phyloP scores from a whole-genome alignment of 2,797 vertebrate genomes.

The Menidia menidia region DNA sequence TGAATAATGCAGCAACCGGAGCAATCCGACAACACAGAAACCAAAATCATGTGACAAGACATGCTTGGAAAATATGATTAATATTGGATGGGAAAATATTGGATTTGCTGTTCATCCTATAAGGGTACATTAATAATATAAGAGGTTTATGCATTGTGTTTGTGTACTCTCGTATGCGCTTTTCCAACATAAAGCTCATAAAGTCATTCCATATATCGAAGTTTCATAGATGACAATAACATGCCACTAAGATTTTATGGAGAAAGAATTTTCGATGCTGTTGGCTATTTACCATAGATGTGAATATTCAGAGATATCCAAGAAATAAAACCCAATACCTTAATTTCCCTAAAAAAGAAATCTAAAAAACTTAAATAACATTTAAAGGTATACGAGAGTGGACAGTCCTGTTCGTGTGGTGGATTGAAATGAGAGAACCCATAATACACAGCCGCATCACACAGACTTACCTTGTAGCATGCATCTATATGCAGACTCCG shows the following conservation, averaged over 20 bases:
- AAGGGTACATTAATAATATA: not conserved
- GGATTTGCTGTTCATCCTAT: not conserved
- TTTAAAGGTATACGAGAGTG: constrained; percentile 6
- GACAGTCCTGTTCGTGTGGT: not conserved
- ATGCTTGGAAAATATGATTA: not conserved
- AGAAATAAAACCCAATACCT: not conserved
- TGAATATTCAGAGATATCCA: not conserved
- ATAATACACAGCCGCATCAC: not conserved
- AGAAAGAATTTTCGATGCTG: not conserved
- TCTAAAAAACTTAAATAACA: not conserved
- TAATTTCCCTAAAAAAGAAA: not conserved
- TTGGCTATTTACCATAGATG: not conserved
- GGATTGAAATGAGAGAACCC: not conserved
- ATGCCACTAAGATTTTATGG: not conserved
- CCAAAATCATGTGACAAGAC: not conserved
- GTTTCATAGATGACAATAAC: not conserved
- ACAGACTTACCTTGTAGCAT: constrained; percentile 94
- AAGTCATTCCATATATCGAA: not conserved
- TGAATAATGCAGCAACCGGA: not conserved
- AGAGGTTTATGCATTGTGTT: not conserved
- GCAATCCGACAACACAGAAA: not conserved
- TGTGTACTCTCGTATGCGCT: not conserved
- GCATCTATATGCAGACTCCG: constrained; percentile 97
- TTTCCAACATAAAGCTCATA: constrained; percentile 2
- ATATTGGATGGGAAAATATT: not conserved